phyloP scores from a whole-genome alignment of 2,888 invertebrate genomes.

The Hecatera dysodea region DNA sequence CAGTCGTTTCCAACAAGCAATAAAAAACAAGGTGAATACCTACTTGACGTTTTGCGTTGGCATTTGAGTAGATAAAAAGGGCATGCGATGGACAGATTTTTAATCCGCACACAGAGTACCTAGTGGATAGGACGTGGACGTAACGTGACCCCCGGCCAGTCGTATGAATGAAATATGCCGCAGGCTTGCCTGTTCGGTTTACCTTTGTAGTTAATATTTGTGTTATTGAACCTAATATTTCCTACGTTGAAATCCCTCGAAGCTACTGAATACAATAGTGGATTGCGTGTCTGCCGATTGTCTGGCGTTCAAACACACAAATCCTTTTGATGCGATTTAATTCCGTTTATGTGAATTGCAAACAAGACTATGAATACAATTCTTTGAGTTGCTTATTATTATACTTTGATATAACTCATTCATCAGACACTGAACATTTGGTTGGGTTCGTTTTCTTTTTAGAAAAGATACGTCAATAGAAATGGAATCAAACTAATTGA shows the following conservation, averaged over 20 bases:
- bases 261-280: slow-evolving; percentile 8
- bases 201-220: too few species aligned
- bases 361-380: not conserved
- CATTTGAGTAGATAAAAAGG: not conserved
- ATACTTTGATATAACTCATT: not conserved
- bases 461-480: not conserved
- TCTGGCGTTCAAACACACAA: not conserved
- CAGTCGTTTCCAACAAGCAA: not conserved
- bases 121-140: not conserved
- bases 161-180: not conserved
- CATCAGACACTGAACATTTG: too few species aligned
- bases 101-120: not conserved
- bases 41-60: not conserved
- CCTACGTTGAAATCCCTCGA: not conserved
- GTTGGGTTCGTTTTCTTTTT: not conserved
- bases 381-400: not conserved
- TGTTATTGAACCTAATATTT: not conserved
- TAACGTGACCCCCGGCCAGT: too few species aligned
- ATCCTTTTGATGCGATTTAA: not conserved
- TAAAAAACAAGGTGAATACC: not conserved
- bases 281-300: not conserved
- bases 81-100: not conserved
- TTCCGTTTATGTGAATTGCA: not conserved
- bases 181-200: not conserved
- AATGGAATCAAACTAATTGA: not conserved